Conservation (phyloP, 2,888 invertebrate genomes). For the Ornithoptera alexandrae region DNA sequence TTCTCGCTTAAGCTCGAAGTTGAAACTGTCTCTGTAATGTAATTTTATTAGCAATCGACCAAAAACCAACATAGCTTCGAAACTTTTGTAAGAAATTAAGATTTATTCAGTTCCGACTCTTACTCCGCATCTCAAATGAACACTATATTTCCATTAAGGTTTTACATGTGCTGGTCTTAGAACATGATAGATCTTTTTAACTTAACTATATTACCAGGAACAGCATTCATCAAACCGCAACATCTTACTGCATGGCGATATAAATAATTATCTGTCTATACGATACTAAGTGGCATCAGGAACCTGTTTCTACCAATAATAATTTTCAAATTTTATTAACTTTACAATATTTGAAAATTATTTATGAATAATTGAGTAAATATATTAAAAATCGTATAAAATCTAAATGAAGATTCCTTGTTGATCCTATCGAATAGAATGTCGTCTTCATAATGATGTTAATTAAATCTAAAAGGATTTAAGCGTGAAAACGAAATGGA, state of each 20-base stretch:
- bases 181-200: too few species aligned
- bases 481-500: not conserved
- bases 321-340: too few species aligned
- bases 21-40: slow-evolving; percentile 7
- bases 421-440: not conserved
- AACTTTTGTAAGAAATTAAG: not conserved
- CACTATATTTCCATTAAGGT: too few species aligned
- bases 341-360: too few species aligned
- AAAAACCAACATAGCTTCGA: not conserved
- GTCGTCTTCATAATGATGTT: not conserved
- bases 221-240: too few species aligned
- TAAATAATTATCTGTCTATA: too few species aligned
- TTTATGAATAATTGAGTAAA: not conserved
- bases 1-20: slow-evolving; percentile 14
- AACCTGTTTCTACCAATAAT: too few species aligned
- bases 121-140: too few species aligned
- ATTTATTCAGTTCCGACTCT: not conserved
- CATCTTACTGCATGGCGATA: too few species aligned
- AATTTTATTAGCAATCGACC: not conserved
- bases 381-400: not conserved
- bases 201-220: too few species aligned
- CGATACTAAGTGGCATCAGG: too few species aligned
- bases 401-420: not conserved
- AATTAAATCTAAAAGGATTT: not conserved
- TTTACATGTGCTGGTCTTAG: too few species aligned